Evolutionary conservation across 2,888 invertebrate genomes (phyloP), one percentile per base, ranked within the genome.

Genomic region (Ecdyonurus torrentis): DNA sequence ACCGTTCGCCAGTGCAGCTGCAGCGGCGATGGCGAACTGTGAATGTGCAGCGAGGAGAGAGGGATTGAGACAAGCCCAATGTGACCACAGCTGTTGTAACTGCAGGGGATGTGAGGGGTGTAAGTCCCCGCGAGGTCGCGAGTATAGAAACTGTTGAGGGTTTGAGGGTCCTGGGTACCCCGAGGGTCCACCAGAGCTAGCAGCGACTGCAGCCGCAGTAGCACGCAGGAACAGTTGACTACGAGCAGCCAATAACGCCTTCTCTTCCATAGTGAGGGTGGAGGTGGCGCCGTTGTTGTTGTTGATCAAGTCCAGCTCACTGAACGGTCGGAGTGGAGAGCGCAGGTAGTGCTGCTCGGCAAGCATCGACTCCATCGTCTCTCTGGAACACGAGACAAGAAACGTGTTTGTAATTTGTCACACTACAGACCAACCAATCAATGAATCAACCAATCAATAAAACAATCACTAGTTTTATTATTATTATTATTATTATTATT

Each of bases 361-460:
- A 70, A 91, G 74, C 86, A 91, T 87, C 62, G 86, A 86, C 75
- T 91, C 91, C 91, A 91, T 91, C 64, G 90, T 90, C 77, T 91
- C 91, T 76, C 91, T 90, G 83, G 68, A 77, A 75, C 77, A 78
- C 64, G 69, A 68, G 58, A 52, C 53, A 63, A 25, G 19, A 60
- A 20, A 59, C 58, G 61, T n/a, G n/a, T n/a, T n/a, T n/a, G n/a
- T n/a, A n/a, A n/a, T n/a, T n/a, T n/a, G n/a, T 64, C 63, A 19
- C 24, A 37, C 7, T 20, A 23, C 23, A 58, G 22, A 60, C 25
- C 20, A 60, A 22, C n/a, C n/a, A n/a, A n/a, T n/a, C n/a, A n/a
- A n/a, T n/a, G n/a, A n/a, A n/a, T n/a, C n/a, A n/a, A n/a, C n/a
- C n/a, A n/a, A n/a, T n/a, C n/a, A n/a, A n/a, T n/a, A n/a, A n/a